These are phyloP conservation scores for Tetrax tetrax DNA, from an alignment of 2,113 vertebrate species.

Conservation along the genomic window DNA sequence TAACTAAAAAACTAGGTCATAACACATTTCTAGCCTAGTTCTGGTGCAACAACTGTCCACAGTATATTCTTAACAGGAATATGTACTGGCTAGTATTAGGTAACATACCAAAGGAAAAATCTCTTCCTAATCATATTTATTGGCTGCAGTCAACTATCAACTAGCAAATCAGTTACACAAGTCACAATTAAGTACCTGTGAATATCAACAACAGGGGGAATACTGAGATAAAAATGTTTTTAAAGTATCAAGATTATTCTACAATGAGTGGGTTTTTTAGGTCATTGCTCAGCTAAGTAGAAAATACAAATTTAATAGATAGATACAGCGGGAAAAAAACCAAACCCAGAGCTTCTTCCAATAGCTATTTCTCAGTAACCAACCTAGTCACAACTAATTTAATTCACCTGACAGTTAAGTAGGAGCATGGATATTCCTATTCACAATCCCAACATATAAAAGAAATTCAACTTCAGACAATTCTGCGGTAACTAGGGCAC, in stretches of 20 bases:
- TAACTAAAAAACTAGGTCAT: not conserved
- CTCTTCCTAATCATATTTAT: not conserved
- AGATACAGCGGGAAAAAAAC: not conserved
- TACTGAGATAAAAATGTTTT: not conserved
- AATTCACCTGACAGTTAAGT: not conserved
- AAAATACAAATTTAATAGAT: not conserved
- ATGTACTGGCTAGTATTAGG: fast-evolving
- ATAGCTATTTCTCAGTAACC: not conserved
- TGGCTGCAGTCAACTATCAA: not conserved
- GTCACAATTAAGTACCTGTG: not conserved
- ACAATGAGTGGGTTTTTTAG: not conserved
- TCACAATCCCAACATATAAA: not conserved
- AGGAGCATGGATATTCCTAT: not conserved
- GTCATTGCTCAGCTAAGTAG: not conserved
- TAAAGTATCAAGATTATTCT: not conserved
- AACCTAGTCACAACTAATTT: not conserved
- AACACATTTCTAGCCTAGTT: not conserved
- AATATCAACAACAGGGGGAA: not conserved
- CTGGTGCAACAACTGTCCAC: not conserved
- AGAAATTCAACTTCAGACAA: not conserved
- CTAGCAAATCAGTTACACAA: not conserved
- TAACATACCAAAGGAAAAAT: not conserved
- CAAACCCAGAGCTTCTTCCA: not conserved
- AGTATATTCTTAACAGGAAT: not conserved
- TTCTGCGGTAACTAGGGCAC: not conserved